Base-by-base conservation (phyloP, 1,140 invertebrate genomes). In the Metaphire vulgaris region DNA sequence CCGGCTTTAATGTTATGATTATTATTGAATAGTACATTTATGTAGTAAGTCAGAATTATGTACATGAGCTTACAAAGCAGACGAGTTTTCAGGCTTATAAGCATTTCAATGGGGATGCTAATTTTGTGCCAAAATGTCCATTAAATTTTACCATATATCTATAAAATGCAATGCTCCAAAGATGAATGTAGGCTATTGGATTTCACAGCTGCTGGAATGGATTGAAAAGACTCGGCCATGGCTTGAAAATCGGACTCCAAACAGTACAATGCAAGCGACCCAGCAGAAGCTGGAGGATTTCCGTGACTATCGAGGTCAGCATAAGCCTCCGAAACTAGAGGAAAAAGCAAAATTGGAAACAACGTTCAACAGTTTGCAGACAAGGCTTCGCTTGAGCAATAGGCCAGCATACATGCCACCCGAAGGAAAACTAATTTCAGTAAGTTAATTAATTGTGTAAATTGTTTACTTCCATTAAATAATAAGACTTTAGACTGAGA, bases 241-340 rank as follows among this genome's bases (percentile, higher is more conserved):
- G 97, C 88, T 99, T 81, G 94, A 95, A 85, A 97, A 95, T 81
- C 91, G 97, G 81, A 95, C 97, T 83, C 96, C 95, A 41, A 97
- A 99, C 88, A 99, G 99, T 88, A 97, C 97, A 32, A 89, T 99
- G 79, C 92, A 93, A 65, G 95, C 95, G 30, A 96, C 96, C 81
- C 96, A 97, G 85, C 95, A 96, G 88, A 99, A 98, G 87, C 88
- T 99, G 75, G 96, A 99, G 85, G 97, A 99, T 85, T 99, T 99
- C 86, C 92, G 97, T 83, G 97, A 96, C 82, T 99, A 99, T 89
- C 90, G 96, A 81, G 92, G 96, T 83, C 94, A 96, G 86, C 95
- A 99, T 86, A 99, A 99, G 69, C 97, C 97, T 78, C 94, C 97
- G 99, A 87, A 99, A 99, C 86, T 97, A 95, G 79, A 94, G 96